Conservation (phyloP, 2,113 vertebrate genomes). For the Leptosomus discolor region DNA sequence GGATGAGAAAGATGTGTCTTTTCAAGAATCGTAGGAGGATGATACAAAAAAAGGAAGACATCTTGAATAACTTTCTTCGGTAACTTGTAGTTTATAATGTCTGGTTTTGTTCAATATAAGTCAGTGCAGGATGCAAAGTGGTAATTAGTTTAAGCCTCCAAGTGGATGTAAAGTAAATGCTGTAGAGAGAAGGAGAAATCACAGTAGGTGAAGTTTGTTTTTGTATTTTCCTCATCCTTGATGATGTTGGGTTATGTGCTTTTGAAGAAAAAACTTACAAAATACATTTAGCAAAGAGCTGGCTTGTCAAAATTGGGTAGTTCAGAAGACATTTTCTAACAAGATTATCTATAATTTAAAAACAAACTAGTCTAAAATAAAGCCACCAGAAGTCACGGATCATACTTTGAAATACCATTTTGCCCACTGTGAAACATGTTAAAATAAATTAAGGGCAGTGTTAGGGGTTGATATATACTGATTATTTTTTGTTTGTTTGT, state of each 20-base stretch:
- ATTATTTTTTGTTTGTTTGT: neutral
- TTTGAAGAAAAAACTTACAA: neutral
- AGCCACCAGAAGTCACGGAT: neutral
- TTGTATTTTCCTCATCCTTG: neutral
- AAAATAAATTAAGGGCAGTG: neutral
- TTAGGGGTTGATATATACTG: neutral
- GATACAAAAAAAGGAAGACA: neutral
- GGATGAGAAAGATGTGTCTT: neutral
- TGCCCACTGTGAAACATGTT: neutral
- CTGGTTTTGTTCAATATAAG: neutral
- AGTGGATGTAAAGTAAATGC: neutral
- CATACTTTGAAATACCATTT: neutral
- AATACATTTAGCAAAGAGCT: neutral
- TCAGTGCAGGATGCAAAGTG: neutral
- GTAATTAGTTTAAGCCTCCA: constrained; percentile 18
- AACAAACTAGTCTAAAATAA: neutral
- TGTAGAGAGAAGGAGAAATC: constrained; percentile 18
- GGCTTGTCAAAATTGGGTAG: neutral
- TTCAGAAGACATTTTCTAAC: neutral
- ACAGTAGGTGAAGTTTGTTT: neutral
- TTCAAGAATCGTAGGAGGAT: neutral
- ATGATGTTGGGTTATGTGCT: neutral
- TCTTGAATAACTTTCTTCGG: constrained; percentile 40
- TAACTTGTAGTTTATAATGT: neutral
- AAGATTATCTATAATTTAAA: neutral